A percentile compares a stretch with the other conserved stretches of the same genome.
These are phyloP conservation scores for Romanogobio albipinnatus DNA, from an alignment of 2,113 vertebrate species.

Conservation along the genomic window DNA sequence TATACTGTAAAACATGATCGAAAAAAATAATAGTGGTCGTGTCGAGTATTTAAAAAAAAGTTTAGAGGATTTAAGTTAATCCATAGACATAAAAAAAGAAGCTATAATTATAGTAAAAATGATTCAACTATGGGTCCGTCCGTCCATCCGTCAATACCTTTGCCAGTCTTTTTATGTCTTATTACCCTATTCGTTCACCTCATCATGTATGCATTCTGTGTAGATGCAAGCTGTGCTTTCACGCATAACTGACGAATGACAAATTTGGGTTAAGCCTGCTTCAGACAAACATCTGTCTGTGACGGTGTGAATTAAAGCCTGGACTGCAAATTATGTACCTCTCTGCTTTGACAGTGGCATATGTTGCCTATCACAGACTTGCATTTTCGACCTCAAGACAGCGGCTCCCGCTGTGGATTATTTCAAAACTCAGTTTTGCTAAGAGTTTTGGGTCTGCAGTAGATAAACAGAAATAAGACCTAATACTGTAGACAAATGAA, in stretches of 20 bases:
- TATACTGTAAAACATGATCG: too few species aligned
- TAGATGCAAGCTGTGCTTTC: slow-evolving; percentile 27
- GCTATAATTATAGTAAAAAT: too few species aligned
- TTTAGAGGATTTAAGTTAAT: too few species aligned
- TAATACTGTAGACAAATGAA: background rate
- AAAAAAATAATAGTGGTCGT: too few species aligned
- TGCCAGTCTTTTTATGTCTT: background rate
- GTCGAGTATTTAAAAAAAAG: too few species aligned
- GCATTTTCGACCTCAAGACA: background rate
- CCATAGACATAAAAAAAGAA: too few species aligned
- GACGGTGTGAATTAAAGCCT: slow-evolving; percentile 23
- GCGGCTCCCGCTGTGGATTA: background rate
- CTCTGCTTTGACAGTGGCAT: slow-evolving; percentile 17
- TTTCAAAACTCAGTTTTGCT: background rate
- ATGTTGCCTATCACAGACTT: background rate
- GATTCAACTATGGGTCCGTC: too few species aligned
- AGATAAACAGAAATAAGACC: background rate
- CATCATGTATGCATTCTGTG: background rate
- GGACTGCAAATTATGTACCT: background rate
- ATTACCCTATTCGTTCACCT: slow-evolving; percentile 1
- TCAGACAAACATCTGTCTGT: slow-evolving; percentile 31
- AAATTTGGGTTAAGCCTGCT: background rate
- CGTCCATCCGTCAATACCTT: background rate
- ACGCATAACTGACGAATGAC: slow-evolving; percentile 1
- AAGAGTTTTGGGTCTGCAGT: background rate